Conservation (phyloP, 2,113 vertebrate genomes). For the Nothocercus nigrocapillus region DNA sequence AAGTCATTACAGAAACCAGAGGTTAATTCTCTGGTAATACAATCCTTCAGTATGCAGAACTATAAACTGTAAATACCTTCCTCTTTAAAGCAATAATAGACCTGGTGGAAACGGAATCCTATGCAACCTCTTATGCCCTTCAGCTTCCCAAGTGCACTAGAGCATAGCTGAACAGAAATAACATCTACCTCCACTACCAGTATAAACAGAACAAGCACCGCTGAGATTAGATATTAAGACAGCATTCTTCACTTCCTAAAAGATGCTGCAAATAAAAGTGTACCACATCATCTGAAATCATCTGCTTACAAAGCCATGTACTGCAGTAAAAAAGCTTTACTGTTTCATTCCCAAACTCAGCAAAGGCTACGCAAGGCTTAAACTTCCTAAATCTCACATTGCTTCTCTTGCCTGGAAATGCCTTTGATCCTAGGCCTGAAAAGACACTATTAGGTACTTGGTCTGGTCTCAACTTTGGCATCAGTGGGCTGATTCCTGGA, state of each 20-base stretch:
- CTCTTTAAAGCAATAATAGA: slow-evolving; percentile 45
- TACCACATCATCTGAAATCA: slow-evolving; percentile 8
- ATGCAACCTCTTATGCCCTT: slow-evolving; percentile 19
- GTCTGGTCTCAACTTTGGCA: not conserved
- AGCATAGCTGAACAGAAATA: slow-evolving; percentile 59
- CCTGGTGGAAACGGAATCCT: slow-evolving; percentile 54
- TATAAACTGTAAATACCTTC: slow-evolving; percentile 45
- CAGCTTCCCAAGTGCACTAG: slow-evolving; percentile 21
- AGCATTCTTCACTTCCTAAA: slow-evolving; percentile 10
- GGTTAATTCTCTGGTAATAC: slow-evolving; percentile 46
- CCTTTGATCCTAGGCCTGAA: not conserved
- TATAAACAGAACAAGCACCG: not conserved
- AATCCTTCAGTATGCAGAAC: slow-evolving; percentile 10
- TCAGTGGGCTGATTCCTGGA: not conserved
- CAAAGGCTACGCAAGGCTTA: not conserved
- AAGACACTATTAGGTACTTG: not conserved
- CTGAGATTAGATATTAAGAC: slow-evolving; percentile 47
- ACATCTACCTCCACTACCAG: slow-evolving; percentile 43
- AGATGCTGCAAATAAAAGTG: slow-evolving; percentile 24
- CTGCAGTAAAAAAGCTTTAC: slow-evolving; percentile 33
- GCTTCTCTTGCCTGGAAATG: not conserved
- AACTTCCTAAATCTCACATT: not conserved
- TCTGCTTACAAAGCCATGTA: slow-evolving; percentile 1
- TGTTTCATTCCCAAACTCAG: slow-evolving; percentile 38
- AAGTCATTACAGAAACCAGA: slow-evolving; percentile 55